A percentile compares a stretch with the other conserved stretches of the same genome.
Evolutionary conservation across 2,113 vertebrate genomes (phyloP).

Genomic region (Oncorhynchus masou): DNA sequence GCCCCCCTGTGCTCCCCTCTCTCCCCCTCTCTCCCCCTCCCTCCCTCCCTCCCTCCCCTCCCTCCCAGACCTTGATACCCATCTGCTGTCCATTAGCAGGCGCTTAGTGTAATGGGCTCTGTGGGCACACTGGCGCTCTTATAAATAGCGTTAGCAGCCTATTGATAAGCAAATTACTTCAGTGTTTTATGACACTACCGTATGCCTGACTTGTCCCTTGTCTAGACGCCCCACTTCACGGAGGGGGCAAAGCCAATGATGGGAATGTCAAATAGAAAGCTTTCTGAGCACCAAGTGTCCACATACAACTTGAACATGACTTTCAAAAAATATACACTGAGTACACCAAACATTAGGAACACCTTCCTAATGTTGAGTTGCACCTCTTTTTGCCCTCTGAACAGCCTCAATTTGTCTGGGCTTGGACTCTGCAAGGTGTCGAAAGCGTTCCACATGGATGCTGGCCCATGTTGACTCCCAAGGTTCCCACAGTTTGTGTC

Average conservation of each 20-base stretch:
- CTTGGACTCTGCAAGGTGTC: too few species aligned
- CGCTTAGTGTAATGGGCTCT: constrained; percentile 47
- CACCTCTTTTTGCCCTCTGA: too few species aligned
- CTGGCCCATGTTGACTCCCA: too few species aligned
- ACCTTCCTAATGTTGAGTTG: too few species aligned
- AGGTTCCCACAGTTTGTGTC: too few species aligned
- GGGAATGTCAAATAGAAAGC: too few species aligned
- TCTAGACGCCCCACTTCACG: not conserved
- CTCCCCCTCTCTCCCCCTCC: constrained; percentile 27
- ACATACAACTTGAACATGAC: not conserved
- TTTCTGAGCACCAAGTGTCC: not conserved
- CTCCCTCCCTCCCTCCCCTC: too few species aligned
- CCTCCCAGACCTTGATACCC: constrained; percentile 33
- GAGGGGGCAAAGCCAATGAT: too few species aligned
- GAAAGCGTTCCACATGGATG: too few species aligned
- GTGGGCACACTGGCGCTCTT: constrained; percentile 33
- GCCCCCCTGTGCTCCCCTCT: constrained; percentile 26
- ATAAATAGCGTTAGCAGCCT: constrained; percentile 50
- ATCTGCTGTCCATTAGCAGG: constrained; percentile 66
- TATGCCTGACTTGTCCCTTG: not conserved
- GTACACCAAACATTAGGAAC: too few species aligned
- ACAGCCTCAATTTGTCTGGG: too few species aligned
- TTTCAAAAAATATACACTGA: not conserved
- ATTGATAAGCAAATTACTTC: constrained; percentile 38
- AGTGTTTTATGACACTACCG: not conserved